phyloP scores from a whole-genome alignment of 2,797 vertebrate species.

The Chaunax sp. region DNA sequence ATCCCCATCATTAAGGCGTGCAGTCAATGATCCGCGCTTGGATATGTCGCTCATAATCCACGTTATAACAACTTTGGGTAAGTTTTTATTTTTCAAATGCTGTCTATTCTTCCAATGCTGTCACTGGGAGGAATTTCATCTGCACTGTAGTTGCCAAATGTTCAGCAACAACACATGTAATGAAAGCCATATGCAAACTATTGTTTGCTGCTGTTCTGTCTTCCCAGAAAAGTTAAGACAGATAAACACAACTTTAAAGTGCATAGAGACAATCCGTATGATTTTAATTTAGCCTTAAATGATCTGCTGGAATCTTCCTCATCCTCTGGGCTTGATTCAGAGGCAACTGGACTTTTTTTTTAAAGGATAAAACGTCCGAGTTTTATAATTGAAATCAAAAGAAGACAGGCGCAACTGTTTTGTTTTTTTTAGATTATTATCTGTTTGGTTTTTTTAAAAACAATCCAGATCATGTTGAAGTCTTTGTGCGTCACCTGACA shows the following conservation, averaged over 20 bases:
- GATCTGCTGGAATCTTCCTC: neutral
- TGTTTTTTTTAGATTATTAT: neutral
- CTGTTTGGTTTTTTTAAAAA: too few species aligned
- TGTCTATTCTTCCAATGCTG: neutral
- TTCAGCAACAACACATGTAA: slow-evolving; percentile 43
- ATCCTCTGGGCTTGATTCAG: neutral
- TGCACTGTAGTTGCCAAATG: neutral
- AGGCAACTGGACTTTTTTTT: too few species aligned
- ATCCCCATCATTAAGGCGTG: slow-evolving; percentile 7
- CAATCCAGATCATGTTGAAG: neutral
- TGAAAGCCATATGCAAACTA: slow-evolving; percentile 53
- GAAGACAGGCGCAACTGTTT: neutral
- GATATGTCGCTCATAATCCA: slow-evolving; percentile 74
- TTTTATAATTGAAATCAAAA: slow-evolving; percentile 12
- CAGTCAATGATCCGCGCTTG: slow-evolving; percentile 23
- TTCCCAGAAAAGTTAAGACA: neutral
- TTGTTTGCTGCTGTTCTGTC: slow-evolving; percentile 21
- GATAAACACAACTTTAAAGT: neutral
- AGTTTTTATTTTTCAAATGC: slow-evolving; percentile 54
- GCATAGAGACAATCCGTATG: slow-evolving; percentile 25
- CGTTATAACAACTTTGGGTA: slow-evolving; percentile 71
- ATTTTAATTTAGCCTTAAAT: slow-evolving; percentile 29
- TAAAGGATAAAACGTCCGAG: too few species aligned
- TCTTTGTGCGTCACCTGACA: neutral
- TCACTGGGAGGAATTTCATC: slow-evolving; percentile 1